Base-by-base conservation (phyloP, 1,140 invertebrate species). In the Sarcophaga bullata region DNA sequence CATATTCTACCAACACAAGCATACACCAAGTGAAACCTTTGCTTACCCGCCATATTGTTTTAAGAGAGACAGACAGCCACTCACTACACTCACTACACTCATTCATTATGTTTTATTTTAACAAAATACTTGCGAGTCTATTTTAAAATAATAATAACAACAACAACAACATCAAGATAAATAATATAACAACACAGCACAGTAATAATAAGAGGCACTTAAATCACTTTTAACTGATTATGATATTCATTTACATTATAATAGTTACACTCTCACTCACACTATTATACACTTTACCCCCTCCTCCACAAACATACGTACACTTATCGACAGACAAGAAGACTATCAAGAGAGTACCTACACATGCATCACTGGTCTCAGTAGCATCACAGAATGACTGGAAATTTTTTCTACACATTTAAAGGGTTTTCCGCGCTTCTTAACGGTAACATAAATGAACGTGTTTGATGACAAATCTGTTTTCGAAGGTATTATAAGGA, bases 181-280 rank as follows among this genome's bases (percentile, higher is more conserved):
- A 15, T 58, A 58, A 58, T 58, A 15, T 58, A 58, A 58, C 3
- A n/a, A n/a, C 7, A 37, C 13, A 15, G 52, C 19, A 68, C 62
- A 68, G n/a, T 19, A 25, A 19, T 68, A 19, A 68, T 68, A 68
- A 68, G 62, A 68, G 62, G 62, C 62, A 68, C 62, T 68, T 68
- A 25, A 62, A 68, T 68, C 62, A 68, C 62, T 25, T 68, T 68
- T 68, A 37, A 9, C 62, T 68, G 62, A 68, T 68, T 68, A 68
- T 68, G 25, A 68, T 68, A 25, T 68, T 68, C 17, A 68, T 68
- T 68, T 68, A 68, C 62, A 68, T 68, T 68, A 37, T 37, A 37
- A 37, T 37, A 37, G 1, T 37, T 2, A 37, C 1, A 37, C 25
- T 2, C 25, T 37, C 25, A 68, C 62, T 68, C 62, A 25, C 62